Evolutionary conservation across 2,888 invertebrate genomes (phyloP).

Genomic region (Labia minor): DNA sequence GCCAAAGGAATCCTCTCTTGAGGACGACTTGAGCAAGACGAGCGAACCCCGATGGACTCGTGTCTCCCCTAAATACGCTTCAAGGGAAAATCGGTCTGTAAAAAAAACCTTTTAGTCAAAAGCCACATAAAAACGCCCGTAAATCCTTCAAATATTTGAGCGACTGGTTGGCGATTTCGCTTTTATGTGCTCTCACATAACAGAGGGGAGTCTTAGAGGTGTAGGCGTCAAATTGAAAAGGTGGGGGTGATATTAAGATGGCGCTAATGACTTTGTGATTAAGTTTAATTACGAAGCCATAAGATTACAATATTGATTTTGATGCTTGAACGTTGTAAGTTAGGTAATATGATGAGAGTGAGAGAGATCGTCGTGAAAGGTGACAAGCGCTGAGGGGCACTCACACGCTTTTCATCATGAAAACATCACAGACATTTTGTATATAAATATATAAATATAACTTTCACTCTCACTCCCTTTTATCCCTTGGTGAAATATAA

Average conservation of each 20-base stretch:
- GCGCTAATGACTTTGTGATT: constrained; percentile 13
- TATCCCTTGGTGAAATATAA: too few relatives aligned
- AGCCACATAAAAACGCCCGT: constrained; percentile 1
- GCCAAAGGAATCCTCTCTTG: too few relatives aligned
- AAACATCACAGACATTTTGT: too few relatives aligned
- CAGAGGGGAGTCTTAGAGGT: background rate
- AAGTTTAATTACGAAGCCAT: background rate
- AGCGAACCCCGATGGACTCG: too few relatives aligned
- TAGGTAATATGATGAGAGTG: background rate
- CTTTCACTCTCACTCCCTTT: too few relatives aligned
- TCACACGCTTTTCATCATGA: too few relatives aligned
- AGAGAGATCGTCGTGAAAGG: background rate
- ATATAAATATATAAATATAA: too few relatives aligned
- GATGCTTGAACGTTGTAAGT: background rate
- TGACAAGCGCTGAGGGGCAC: background rate
- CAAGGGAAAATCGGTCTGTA: background rate
- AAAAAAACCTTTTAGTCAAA: constrained; percentile 13
- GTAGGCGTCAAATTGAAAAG: background rate
- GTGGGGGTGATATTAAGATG: background rate
- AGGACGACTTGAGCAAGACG: too few relatives aligned
- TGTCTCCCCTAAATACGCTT: background rate
- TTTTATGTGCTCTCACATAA: background rate
- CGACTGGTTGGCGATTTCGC: background rate
- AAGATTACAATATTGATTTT: constrained; percentile 2
- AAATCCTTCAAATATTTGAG: constrained; percentile 13